A percentile compares a stretch with the other conserved stretches of the same genome.
phyloP scores from a whole-genome alignment of 2,113 vertebrate genomes.

The Lophius piscatorius region DNA sequence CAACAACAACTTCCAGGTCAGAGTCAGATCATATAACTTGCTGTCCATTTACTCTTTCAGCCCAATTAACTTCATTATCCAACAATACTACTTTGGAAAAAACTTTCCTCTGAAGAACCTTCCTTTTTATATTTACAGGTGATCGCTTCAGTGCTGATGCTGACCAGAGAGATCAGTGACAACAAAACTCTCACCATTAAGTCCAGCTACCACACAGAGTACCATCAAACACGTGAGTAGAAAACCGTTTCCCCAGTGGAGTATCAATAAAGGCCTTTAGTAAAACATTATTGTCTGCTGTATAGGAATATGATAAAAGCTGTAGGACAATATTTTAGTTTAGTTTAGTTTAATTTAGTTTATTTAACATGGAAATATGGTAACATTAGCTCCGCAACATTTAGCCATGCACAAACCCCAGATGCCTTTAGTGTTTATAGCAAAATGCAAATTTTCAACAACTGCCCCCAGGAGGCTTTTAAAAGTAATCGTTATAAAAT shows the following conservation, averaged over 20 bases:
- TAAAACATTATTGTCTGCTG: too few relatives aligned
- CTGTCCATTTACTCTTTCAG: neutral
- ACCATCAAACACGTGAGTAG: conserved; percentile 89
- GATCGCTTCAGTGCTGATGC: conserved; percentile 93
- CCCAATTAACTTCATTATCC: neutral
- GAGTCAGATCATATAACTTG: neutral
- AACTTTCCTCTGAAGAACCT: neutral
- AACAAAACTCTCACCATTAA: conserved; percentile 94
- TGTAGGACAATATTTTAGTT: neutral
- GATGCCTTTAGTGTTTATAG: too few relatives aligned
- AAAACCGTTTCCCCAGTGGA: neutral
- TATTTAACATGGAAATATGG: too few relatives aligned
- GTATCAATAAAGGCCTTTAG: too few relatives aligned
- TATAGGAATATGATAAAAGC: neutral
- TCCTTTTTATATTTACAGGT: conserved; percentile 59
- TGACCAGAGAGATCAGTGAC: conserved; percentile 93
- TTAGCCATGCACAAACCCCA: too few relatives aligned
- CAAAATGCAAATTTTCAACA: too few relatives aligned
- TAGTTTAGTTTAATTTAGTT: too few relatives aligned
- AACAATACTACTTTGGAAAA: neutral
- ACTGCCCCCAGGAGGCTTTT: too few relatives aligned
- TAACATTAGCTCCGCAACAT: too few relatives aligned
- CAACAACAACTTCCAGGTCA: conserved; percentile 91
- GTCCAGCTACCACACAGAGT: conserved; percentile 89
- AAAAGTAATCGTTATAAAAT: too few relatives aligned